These are phyloP conservation scores for Dolomedes plantarius DNA, from an alignment of 2,888 invertebrate species.

Conservation along the genomic window DNA sequence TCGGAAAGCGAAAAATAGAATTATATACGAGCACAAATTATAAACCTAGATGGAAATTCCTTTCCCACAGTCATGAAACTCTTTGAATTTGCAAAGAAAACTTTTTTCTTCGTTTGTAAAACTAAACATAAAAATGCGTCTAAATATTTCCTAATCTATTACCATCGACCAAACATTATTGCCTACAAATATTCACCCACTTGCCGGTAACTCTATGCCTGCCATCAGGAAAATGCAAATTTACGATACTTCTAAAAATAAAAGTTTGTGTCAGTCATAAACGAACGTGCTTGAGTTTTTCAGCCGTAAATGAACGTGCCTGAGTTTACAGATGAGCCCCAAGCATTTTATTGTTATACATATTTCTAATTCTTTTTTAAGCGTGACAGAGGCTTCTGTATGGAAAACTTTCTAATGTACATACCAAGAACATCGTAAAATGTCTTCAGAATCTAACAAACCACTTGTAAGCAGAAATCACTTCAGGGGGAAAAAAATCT, in stretches of 20 bases:
- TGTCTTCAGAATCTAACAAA: background rate
- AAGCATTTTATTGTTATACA: background rate
- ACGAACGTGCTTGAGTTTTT: background rate
- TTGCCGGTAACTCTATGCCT: background rate
- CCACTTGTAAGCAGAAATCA: background rate
- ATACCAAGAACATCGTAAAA: slow-evolving; percentile 20
- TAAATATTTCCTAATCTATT: no score
- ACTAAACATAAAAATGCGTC: no score
- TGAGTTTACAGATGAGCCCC: background rate
- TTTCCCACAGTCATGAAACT: no score
- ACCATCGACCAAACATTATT: no score
- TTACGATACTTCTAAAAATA: background rate
- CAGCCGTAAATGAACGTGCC: no score
- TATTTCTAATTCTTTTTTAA: background rate
- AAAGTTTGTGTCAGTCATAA: background rate
- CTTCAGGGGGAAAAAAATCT: no score
- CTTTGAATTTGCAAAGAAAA: no score
- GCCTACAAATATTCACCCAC: background rate
- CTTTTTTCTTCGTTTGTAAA: no score
- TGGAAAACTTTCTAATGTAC: background rate
- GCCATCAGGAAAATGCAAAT: background rate
- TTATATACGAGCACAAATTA: no score
- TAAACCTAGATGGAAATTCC: no score
- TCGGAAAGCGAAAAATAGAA: no score
- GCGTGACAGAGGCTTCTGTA: background rate